Evolutionary conservation across 2,888 invertebrate species (phyloP).

Genomic region (Philereme vetulata): DNA sequence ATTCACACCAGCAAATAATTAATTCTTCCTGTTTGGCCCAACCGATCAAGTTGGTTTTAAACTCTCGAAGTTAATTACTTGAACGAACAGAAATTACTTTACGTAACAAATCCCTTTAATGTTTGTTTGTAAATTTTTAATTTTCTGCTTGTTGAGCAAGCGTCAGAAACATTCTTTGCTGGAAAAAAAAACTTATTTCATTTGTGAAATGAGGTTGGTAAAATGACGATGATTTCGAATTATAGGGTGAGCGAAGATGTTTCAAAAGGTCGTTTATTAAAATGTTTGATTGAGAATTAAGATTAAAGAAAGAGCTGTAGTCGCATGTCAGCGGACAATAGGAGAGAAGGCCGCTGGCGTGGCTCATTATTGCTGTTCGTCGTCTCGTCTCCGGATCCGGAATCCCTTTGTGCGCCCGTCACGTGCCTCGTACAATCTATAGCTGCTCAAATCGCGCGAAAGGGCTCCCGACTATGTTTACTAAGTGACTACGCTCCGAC

Average conservation of each 20-base stretch:
- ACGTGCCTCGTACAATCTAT: constrained; percentile 57
- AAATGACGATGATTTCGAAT: constrained; percentile 43
- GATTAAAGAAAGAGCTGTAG: constrained; percentile 54
- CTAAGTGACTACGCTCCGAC: constrained; percentile 37
- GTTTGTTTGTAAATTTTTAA: constrained; percentile 68
- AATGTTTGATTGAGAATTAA: constrained; percentile 56
- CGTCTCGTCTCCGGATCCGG: constrained; percentile 53
- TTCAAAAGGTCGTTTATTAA: constrained; percentile 39
- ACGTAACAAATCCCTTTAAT: constrained; percentile 54
- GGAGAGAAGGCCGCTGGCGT: constrained; percentile 51
- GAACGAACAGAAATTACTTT: constrained; percentile 54
- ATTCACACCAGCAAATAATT: constrained; percentile 31
- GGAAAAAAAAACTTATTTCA: constrained; percentile 58
- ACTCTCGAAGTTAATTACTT: constrained; percentile 54
- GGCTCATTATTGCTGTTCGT: constrained; percentile 64
- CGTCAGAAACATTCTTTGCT: constrained; percentile 65
- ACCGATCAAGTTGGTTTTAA: constrained; percentile 57
- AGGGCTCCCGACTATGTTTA: constrained; percentile 47
- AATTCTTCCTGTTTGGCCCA: constrained; percentile 45
- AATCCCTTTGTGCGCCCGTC: constrained; percentile 66
- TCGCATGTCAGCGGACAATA: constrained; percentile 53
- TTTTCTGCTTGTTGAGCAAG: constrained; percentile 71
- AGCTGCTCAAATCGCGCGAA: constrained; percentile 55
- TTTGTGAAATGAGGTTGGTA: constrained; percentile 56
- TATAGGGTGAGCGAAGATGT: constrained; percentile 33